These are phyloP conservation scores for Coendou prehensilis DNA, from an alignment of 2,797 vertebrate species.

Conservation along the genomic window DNA sequence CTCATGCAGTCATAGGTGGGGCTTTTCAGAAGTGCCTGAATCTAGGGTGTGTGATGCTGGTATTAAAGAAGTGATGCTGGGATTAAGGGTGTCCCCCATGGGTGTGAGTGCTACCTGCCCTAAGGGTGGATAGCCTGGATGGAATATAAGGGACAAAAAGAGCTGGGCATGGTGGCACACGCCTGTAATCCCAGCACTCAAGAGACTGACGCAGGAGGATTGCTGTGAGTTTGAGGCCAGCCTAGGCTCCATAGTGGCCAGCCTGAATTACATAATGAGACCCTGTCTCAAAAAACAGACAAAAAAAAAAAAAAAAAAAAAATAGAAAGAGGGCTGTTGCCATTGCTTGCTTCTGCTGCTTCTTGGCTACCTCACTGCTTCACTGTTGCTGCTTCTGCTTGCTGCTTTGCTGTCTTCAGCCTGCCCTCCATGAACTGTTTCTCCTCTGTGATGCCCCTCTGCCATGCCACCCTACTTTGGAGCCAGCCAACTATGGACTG, in stretches of 20 bases:
- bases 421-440: not conserved
- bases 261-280: not conserved
- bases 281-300: not conserved
- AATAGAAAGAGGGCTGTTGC: not conserved
- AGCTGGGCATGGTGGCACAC: not conserved
- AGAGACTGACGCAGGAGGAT: not conserved
- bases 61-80: not conserved
- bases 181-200: not conserved
- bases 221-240: not conserved
- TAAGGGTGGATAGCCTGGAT: not conserved
- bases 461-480: too few relatives aligned
- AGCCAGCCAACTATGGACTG: too few relatives aligned
- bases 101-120: not conserved
- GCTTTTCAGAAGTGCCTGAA: not conserved
- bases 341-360: not conserved
- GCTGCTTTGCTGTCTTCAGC: not conserved
- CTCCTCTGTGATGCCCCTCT: too few relatives aligned
- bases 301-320: not conserved
- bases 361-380: not conserved
- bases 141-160: not conserved
- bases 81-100: not conserved
- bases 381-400: not conserved
- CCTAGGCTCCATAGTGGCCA: not conserved
- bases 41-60: not conserved
- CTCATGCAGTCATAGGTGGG: not conserved